A percentile compares a stretch with the other conserved stretches of the same genome.
These are phyloP conservation scores for Atractosteus spatula DNA, from an alignment of 2,113 vertebrate species.

Conservation along the genomic window DNA sequence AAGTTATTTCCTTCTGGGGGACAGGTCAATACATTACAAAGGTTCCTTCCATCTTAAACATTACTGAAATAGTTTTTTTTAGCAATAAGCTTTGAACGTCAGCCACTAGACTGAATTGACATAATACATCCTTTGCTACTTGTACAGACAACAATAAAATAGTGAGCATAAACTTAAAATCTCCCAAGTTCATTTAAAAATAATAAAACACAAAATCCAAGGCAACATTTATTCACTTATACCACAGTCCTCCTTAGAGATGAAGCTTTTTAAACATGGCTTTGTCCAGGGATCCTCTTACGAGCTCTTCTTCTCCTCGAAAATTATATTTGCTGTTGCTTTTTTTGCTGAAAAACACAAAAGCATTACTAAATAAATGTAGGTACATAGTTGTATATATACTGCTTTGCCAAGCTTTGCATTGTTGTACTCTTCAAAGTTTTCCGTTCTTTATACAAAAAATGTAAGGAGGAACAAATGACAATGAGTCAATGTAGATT, in stretches of 20 bases:
- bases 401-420: no score
- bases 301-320: slow-evolving; percentile 92
- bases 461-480: no score
- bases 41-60: background rate
- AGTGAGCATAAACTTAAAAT: slow-evolving; percentile 22
- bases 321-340: slow-evolving; percentile 87
- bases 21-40: slow-evolving; percentile 12
- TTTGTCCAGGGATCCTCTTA: slow-evolving; percentile 48
- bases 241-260: slow-evolving; percentile 52
- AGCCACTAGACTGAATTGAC: slow-evolving; percentile 13
- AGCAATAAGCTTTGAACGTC: background rate
- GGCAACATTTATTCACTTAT: slow-evolving; percentile 52
- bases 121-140: slow-evolving; percentile 23
- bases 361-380: no score
- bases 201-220: slow-evolving; percentile 39
- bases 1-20: slow-evolving; percentile 4
- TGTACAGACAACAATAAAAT: slow-evolving; percentile 25
- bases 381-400: no score
- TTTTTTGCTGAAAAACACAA: slow-evolving; percentile 75
- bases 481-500: no score
- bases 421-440: no score
- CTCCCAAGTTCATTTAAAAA: slow-evolving; percentile 29
- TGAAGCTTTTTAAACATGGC: slow-evolving; percentile 37
- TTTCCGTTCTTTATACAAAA: no score
- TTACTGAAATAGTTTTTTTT: background rate